phyloP scores from a whole-genome alignment of 2,888 invertebrate species.

The Epinotia nisella region DNA sequence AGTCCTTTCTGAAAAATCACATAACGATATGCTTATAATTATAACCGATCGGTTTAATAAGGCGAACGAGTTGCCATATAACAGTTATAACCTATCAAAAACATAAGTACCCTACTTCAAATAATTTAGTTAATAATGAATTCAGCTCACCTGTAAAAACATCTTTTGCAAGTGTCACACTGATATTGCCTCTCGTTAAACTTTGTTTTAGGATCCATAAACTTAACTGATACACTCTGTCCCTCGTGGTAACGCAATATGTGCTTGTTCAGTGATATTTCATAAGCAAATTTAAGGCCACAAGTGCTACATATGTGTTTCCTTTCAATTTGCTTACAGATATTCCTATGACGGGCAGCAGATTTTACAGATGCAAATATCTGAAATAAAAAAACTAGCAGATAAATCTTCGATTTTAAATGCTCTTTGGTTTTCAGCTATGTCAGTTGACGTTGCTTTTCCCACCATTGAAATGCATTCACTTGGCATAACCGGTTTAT shows the following conservation, averaged over 20 bases:
- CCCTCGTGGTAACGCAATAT: constrained; percentile 75
- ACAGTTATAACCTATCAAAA: too few relatives aligned
- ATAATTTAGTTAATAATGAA: not conserved
- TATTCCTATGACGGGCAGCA: constrained; percentile 77
- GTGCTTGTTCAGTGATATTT: constrained; percentile 79
- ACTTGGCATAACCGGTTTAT: not conserved
- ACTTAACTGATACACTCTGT: constrained; percentile 74
- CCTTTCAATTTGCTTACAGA: constrained; percentile 71
- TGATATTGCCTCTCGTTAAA: constrained; percentile 71
- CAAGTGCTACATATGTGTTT: constrained; percentile 72
- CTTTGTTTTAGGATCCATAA: constrained; percentile 64
- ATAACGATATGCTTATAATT: not conserved
- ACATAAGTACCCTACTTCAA: too few relatives aligned
- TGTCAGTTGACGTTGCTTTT: not conserved
- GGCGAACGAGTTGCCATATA: too few relatives aligned
- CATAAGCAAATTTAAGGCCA: constrained; percentile 74
- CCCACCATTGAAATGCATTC: not conserved
- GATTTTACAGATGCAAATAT: constrained; percentile 80
- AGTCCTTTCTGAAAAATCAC: constrained; percentile 82
- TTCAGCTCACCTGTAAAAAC: constrained; percentile 80
- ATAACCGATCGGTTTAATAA: too few relatives aligned
- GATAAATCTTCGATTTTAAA: not conserved
- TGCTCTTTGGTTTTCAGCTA: not conserved
- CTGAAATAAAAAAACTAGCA: constrained; percentile 45
- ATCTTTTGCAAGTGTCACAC: constrained; percentile 87